phyloP scores from a whole-genome alignment of 2,113 vertebrate genomes.

The Ornithorhynchus anatinus region DNA sequence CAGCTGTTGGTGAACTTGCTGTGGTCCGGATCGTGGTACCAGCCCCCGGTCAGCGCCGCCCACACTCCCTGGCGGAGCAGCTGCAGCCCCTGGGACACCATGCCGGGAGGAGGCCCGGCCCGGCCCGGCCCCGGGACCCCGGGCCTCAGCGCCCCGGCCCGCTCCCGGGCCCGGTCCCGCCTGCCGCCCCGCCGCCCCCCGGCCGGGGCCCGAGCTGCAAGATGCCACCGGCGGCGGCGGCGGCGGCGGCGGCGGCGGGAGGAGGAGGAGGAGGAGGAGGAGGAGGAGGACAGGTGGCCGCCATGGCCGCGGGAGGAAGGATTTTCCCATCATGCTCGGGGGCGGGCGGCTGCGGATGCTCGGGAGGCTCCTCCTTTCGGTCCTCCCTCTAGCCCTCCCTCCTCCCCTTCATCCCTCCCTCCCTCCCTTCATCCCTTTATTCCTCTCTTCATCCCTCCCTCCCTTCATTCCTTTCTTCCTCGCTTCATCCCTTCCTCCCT shows the following conservation, averaged over 20 bases:
- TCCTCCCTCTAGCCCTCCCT: too few relatives aligned
- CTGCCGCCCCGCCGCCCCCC: not conserved
- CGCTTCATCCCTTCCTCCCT: too few relatives aligned
- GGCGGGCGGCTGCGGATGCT: conserved; percentile 31
- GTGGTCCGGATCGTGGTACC: conserved; percentile 96
- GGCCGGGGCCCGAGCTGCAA: not conserved
- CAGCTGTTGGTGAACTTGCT: conserved; percentile 95
- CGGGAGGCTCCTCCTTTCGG: too few relatives aligned
- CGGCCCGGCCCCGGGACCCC: not conserved
- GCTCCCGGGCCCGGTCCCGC: too few relatives aligned
- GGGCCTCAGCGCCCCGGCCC: not conserved
- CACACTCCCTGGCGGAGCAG: conserved; percentile 92
- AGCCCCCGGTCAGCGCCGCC: conserved; percentile 94
- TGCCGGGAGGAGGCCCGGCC: conserved; percentile 24
- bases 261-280: not conserved
- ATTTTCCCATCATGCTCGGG: conserved; percentile 47
- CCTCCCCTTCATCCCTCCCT: too few relatives aligned
- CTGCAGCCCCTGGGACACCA: conserved; percentile 88
- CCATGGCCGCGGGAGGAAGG: conserved; percentile 48
- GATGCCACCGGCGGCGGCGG: not conserved
- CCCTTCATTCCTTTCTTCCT: too few relatives aligned
- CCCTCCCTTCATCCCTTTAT: too few relatives aligned
- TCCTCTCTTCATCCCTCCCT: too few relatives aligned
- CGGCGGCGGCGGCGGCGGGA: not conserved
- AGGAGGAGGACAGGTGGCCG: conserved; percentile 16